These are phyloP conservation scores for Stegodyphus dumicola DNA, from an alignment of 1,140 invertebrate genomes.

Conservation along the genomic window DNA sequence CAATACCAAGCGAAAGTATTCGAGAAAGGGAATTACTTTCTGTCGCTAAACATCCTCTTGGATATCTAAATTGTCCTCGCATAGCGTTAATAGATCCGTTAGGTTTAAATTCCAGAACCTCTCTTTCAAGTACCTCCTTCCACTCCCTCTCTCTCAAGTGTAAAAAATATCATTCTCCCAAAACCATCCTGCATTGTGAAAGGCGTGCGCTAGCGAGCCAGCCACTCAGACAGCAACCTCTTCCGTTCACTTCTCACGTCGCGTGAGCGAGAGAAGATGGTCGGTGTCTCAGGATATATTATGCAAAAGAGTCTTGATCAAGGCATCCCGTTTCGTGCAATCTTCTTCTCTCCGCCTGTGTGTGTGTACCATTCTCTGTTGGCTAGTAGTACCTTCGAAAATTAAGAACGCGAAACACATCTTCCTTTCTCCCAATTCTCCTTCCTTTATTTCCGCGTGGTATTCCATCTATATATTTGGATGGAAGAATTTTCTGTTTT, in stretches of 20 bases:
- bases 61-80: neutral
- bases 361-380: neutral
- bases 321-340: neutral
- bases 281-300: conserved; percentile 16
- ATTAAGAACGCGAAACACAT: conserved; percentile 29
- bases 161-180: too few relatives aligned
- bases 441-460: neutral
- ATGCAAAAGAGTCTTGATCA: conserved; percentile 22
- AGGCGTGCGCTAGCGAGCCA: neutral
- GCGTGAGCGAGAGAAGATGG: neutral
- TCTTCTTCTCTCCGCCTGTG: too few relatives aligned
- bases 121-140: neutral
- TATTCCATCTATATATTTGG: neutral
- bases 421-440: neutral
- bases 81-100: conserved; percentile 9
- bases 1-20: too few relatives aligned
- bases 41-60: neutral
- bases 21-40: neutral
- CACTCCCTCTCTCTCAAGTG: too few relatives aligned
- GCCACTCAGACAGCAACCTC: conserved; percentile 12
- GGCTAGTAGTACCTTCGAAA: conserved; percentile 1
- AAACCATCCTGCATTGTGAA: neutral
- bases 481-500: neutral
- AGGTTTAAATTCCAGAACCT: conserved; percentile 14
- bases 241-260: conserved; percentile 26